Base-by-base conservation (phyloP, 2,113 vertebrate species). In the Pelobates fuscus region DNA sequence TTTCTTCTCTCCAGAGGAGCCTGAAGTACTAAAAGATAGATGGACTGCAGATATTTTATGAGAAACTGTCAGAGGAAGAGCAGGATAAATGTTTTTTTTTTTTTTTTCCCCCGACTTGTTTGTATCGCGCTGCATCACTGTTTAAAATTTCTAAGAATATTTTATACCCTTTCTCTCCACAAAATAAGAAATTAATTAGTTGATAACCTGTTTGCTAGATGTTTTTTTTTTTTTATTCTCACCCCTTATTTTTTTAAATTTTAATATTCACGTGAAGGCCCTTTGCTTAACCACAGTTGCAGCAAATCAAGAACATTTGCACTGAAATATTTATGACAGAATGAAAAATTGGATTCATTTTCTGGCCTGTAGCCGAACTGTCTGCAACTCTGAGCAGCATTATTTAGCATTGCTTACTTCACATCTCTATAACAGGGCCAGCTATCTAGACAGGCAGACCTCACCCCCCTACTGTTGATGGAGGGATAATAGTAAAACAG, bases 291-390 rank as follows among this genome's bases (percentile, higher is more conserved):
- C 89, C 88, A 91, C 90, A 90, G 85, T 91, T 90, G 89, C 86
- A 91, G 88, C 90, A 92, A 92, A 92, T 90, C 88, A 89, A 89
- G 88, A 91, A 89, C 89, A 88, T 90, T 89, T 89, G 88, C 88
- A 85, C 92, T 92, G 90, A 92, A 94, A 92, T 93, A 92, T 93
- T 93, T 92, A 93, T 93, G 91, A 92, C 90, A 92, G 92, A 94
- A 92, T 92, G 90, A 92, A 92, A 91, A 92, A 93, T 92, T 90
- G 91, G 90, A 92, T 91, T 92, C 90, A 91, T 93, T 92, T 92
- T 91, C 90, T 92, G 91, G 91, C 89, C 87, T 81, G 86, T 86
- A 89, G 92, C 88, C 89, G 87, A 90, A 89, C 86, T 85, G 90
- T 88, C 91, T 89, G 90, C 87, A 89, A 91, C 86, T 92, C 89